A percentile compares a stretch with the other conserved stretches of the same genome.
Conservation (phyloP, 1,140 invertebrate genomes). For the Heterodera schachtii region DNA sequence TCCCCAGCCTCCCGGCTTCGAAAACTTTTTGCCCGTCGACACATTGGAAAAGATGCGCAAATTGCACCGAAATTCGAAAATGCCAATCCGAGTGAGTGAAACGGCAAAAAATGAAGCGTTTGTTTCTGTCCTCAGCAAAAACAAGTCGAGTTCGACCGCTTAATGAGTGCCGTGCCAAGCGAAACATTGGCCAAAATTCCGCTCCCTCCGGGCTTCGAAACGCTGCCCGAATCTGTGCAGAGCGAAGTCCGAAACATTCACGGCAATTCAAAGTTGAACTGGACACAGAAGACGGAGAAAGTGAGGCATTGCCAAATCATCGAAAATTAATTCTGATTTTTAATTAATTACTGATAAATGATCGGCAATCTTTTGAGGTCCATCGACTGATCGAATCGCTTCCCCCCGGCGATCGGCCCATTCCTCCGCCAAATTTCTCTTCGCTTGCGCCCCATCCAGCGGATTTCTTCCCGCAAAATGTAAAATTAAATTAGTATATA, state of each 20-base stretch:
- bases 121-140: conserved; percentile 40
- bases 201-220: conserved; percentile 42
- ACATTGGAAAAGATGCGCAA: conserved; percentile 31
- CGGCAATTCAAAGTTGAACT: conserved; percentile 26
- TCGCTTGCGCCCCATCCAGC: not conserved
- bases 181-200: conserved; percentile 45
- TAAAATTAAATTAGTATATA: not conserved
- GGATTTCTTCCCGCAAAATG: conserved; percentile 38
- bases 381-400: conserved; percentile 41
- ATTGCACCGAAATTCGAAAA: conserved; percentile 28
- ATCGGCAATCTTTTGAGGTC: not conserved
- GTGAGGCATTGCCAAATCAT: not conserved
- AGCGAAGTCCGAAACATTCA: conserved; percentile 38
- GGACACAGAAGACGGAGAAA: conserved; percentile 30
- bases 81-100: conserved; percentile 31
- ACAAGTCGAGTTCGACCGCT: conserved; percentile 35
- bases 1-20: conserved; percentile 45
- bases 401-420: conserved; percentile 20
- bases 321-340: too few species aligned
- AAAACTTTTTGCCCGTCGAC: conserved; percentile 32
- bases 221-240: conserved; percentile 31
- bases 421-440: not conserved
- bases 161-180: conserved; percentile 39
- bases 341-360: too few species aligned
- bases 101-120: not conserved